A percentile compares a stretch with the other conserved stretches of the same genome.
Conservation (phyloP, 2,888 invertebrate species). For the Anagyrus pseudococci region DNA sequence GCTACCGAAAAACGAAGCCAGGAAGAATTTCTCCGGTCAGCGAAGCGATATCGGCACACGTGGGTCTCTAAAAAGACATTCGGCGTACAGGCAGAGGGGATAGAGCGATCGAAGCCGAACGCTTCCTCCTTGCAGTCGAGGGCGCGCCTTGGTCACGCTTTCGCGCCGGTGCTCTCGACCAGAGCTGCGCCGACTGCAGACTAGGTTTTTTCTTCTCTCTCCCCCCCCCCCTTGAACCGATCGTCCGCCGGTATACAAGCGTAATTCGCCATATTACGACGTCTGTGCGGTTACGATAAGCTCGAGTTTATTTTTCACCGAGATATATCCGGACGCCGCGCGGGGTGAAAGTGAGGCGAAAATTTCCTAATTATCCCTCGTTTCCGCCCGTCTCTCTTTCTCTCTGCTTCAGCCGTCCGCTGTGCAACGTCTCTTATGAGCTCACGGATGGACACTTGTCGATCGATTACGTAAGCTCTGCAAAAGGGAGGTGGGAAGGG, state of each 20-base stretch:
- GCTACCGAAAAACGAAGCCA: not conserved
- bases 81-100: too few species aligned
- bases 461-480: too few species aligned
- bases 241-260: conserved; percentile 23
- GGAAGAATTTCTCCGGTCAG: conserved; percentile 1
- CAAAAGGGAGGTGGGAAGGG: too few species aligned
- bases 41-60: not conserved
- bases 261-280: conserved; percentile 29
- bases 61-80: not conserved
- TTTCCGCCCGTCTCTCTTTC: too few species aligned
- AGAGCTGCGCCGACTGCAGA: conserved; percentile 16
- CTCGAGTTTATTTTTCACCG: not conserved
- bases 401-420: too few species aligned
- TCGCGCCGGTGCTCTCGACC: conserved; percentile 17
- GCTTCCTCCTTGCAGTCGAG: conserved; percentile 28
- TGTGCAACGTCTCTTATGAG: too few species aligned
- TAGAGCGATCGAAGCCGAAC: not conserved
- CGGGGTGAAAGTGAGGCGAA: conserved; percentile 22
- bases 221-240: too few species aligned
- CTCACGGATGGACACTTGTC: too few species aligned
- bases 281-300: conserved; percentile 22
- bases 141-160: conserved; percentile 25
- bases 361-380: not conserved
- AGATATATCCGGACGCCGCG: too few species aligned
- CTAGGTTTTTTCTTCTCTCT: too few species aligned